Percentiles rank a stretch among this genome's conserved stretches.
Evolutionary conservation across 2,797 vertebrate species (phyloP).

Genomic region (Enteromius argenteus): DNA sequence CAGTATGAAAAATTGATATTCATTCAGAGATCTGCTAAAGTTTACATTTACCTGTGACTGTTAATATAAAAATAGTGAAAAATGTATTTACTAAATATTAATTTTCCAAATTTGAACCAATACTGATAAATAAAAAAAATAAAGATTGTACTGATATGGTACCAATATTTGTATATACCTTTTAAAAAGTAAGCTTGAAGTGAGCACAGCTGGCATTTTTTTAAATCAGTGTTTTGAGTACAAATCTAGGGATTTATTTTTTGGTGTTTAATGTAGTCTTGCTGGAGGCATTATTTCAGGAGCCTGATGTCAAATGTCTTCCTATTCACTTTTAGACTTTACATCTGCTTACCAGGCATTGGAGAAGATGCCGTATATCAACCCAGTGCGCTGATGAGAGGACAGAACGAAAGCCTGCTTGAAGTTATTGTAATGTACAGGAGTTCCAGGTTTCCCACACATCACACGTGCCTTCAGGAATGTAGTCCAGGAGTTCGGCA

Average conservation of each 20-base stretch:
- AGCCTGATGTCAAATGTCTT: not conserved
- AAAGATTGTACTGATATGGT: not conserved
- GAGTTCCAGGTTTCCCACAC: constrained; percentile 78
- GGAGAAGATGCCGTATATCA: constrained; percentile 83
- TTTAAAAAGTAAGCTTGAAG: not conserved
- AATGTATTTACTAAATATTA: not conserved
- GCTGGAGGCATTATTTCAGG: not conserved
- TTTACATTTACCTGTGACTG: not conserved
- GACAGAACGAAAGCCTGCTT: constrained; percentile 79
- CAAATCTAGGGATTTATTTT: not conserved
- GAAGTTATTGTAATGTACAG: constrained; percentile 84
- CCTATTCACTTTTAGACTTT: not conserved
- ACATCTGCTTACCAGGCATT: constrained; percentile 80
- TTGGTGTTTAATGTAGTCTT: not conserved
- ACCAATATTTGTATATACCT: not conserved
- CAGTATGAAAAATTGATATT: not conserved
- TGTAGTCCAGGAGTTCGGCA: constrained; percentile 82
- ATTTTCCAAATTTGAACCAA: not conserved
- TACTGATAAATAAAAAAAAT: not conserved
- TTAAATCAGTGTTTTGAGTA: not conserved
- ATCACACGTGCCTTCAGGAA: constrained; percentile 85
- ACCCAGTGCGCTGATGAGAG: constrained; percentile 73
- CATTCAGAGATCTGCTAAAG: not conserved
- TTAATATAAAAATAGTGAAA: not conserved
- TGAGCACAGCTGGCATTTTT: not conserved